Percentiles rank a stretch among this genome's conserved stretches.
These are phyloP conservation scores for Dunckerocampus dactyliophorus DNA, from an alignment of 2,113 vertebrate species.

Conservation along the genomic window DNA sequence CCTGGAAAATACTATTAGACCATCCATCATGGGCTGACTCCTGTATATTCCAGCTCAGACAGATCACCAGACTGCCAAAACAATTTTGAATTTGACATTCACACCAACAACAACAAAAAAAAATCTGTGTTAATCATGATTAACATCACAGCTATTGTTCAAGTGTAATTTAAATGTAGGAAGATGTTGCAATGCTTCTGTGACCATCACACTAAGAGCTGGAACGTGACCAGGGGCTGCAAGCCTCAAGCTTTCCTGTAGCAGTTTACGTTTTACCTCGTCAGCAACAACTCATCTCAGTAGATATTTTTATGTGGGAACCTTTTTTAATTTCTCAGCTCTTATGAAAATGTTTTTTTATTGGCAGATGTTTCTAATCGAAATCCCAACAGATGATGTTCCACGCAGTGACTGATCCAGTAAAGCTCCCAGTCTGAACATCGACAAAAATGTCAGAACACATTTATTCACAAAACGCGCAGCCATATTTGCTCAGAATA, in stretches of 20 bases:
- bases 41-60: not conserved
- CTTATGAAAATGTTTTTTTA: constrained; percentile 28
- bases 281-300: constrained; percentile 45
- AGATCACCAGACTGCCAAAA: not conserved
- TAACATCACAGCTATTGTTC: too few relatives aligned
- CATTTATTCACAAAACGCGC: constrained; percentile 19
- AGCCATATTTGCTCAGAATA: constrained; percentile 36
- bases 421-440: constrained; percentile 24
- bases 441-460: constrained; percentile 46
- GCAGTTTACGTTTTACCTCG: constrained; percentile 43
- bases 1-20: constrained; percentile 1
- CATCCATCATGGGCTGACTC: not conserved
- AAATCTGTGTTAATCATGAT: too few relatives aligned
- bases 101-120: too few relatives aligned
- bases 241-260: constrained; percentile 33
- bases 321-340: constrained; percentile 21
- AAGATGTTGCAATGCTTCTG: not conserved
- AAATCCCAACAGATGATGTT: constrained; percentile 35
- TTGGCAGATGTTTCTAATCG: constrained; percentile 55
- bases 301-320: constrained; percentile 44
- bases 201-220: constrained; percentile 21
- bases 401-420: constrained; percentile 26
- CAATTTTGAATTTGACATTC: not conserved
- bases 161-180: too few relatives aligned
- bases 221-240: constrained; percentile 23